Evolutionary conservation across 2,888 invertebrate species (phyloP), one percentile per base, ranked within the genome.

Genomic region (Nowickia ferox): DNA sequence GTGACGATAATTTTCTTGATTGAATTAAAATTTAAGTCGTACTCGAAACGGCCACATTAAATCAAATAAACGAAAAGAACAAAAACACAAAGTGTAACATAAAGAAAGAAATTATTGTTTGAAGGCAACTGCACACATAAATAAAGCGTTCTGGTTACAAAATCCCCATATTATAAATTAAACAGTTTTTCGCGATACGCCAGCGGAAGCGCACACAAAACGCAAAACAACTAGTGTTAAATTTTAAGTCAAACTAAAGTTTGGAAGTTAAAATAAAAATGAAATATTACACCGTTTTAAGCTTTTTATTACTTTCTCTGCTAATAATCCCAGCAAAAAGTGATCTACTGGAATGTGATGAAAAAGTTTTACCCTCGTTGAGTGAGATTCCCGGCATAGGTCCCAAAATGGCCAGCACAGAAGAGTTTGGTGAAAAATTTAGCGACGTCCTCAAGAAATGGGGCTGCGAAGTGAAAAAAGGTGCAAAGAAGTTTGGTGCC

Each of bases 401-500:
- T 15, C 81, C 87, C 1, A 91, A 90, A 68, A 72, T 89, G 84
- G 86, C 71, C 13, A 88, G 87, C 17, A 22, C 65, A 6, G 87
- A 86, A 42, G 84, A 84, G 9, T 51, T 83, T 1, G 88, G 87
- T 10, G 88, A 88, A 1, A 92, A 91, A 75, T 89, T 92, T n/a
- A 87, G 89, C 6, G 88, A 89, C 22, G 89, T 92, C 66, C 89
- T 92, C 42, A 91, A 91, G 79, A 91, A 87, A 57, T 88, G 92
- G 10, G 92, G 92, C 13, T 92, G 92, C 46, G 88, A 89, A 77
- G 88, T 92, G 22, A 91, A 92, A 75, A 89, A 89, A 13, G 89
- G 90, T 0, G 92, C 91, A 10, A 89, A 87, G 51, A 90, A 90
- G 63, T 72, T 86, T 55, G 72, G 83, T 30, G 71, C 83, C 71